These are phyloP conservation scores for Acanthoscelides obtectus DNA, from an alignment of 2,888 invertebrate species.

Conservation along the genomic window DNA sequence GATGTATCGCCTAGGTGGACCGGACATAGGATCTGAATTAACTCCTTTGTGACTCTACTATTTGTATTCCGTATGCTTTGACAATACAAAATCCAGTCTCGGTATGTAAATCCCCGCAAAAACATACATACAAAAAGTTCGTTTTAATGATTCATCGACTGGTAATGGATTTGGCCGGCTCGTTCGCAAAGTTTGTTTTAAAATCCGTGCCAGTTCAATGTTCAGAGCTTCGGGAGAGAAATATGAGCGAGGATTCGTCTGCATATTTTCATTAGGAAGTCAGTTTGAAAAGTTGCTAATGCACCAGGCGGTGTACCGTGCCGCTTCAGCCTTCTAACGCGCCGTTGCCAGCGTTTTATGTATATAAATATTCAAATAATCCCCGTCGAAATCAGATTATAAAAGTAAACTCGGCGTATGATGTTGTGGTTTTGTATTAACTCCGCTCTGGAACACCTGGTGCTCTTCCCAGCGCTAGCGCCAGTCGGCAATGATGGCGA, in stretches of 20 bases:
- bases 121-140: not conserved
- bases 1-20: too few relatives aligned
- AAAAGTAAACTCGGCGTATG: constrained; percentile 46
- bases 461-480: constrained; percentile 21
- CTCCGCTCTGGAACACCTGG: constrained; percentile 35
- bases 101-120: not conserved
- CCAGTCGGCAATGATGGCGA: constrained; percentile 29
- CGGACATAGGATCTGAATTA: too few relatives aligned
- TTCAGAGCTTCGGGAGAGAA: not conserved
- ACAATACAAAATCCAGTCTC: not conserved
- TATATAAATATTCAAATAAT: constrained; percentile 49
- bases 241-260: constrained; percentile 17
- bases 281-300: constrained; percentile 43
- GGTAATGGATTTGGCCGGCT: not conserved
- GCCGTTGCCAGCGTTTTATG: constrained; percentile 36
- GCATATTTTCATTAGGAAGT: constrained; percentile 40
- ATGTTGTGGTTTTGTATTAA: constrained; percentile 48
- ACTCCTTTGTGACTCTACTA: too few relatives aligned
- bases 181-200: not conserved
- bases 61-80: too few relatives aligned
- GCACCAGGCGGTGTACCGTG: constrained; percentile 41
- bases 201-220: not conserved
- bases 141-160: not conserved
- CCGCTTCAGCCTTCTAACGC: constrained; percentile 32
- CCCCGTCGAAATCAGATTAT: constrained; percentile 45